Conservation (phyloP, 2,797 vertebrate genomes). For the Tinamus major region DNA sequence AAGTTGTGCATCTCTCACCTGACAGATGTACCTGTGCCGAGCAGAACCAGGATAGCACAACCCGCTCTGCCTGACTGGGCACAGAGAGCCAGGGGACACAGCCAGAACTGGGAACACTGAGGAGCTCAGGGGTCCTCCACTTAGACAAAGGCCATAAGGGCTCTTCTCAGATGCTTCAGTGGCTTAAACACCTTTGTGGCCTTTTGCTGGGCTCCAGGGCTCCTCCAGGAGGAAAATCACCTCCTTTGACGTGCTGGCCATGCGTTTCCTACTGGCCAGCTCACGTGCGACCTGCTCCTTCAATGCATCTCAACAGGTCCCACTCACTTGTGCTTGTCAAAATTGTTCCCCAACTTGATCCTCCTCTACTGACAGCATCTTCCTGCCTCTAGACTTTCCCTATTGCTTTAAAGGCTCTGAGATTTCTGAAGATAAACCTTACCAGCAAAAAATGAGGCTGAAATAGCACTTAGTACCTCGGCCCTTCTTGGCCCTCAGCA, state of each 20-base stretch:
- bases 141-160: not conserved
- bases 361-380: not conserved
- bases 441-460: not conserved
- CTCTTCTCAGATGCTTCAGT: no score
- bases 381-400: not conserved
- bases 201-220: no score
- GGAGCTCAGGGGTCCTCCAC: not conserved
- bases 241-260: no score
- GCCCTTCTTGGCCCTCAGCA: not conserved
- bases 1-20: not conserved
- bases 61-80: not conserved
- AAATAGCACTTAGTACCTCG: not conserved
- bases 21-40: not conserved
- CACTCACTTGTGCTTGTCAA: not conserved
- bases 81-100: not conserved
- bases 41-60: not conserved
- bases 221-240: no score
- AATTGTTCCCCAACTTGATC: not conserved
- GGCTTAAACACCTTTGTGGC: no score
- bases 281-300: not conserved
- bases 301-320: not conserved
- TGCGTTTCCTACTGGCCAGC: no score
- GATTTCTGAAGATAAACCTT: not conserved
- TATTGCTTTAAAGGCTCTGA: not conserved
- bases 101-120: not conserved